These are phyloP conservation scores for Platorchestia sp. DNA, from an alignment of 1,140 invertebrate species.

Conservation along the genomic window DNA sequence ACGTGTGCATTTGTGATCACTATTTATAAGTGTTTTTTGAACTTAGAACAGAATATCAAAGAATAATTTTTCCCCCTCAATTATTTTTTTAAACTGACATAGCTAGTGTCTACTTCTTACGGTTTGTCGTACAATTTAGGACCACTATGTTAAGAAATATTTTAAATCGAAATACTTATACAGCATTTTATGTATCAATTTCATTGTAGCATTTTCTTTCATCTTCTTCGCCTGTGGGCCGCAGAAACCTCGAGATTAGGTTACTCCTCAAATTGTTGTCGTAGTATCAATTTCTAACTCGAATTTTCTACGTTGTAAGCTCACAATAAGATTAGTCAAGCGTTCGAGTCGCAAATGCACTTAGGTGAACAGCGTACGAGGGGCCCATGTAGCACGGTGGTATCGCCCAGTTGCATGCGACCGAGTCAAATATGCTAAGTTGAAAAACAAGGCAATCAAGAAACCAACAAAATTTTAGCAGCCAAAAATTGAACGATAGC, in stretches of 20 bases:
- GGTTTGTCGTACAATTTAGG: too few relatives aligned
- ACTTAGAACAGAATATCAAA: too few relatives aligned
- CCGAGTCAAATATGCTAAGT: neutral
- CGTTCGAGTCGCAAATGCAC: neutral
- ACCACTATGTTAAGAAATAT: too few relatives aligned
- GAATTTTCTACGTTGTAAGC: neutral
- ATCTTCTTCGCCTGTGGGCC: too few relatives aligned
- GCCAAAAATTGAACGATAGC: neutral
- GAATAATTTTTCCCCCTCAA: too few relatives aligned
- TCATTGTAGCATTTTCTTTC: too few relatives aligned
- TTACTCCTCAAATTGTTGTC: neutral
- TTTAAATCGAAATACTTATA: too few relatives aligned
- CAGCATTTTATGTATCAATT: too few relatives aligned
- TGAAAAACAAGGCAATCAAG: neutral
- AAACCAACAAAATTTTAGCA: neutral
- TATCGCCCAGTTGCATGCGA: neutral
- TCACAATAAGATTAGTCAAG: neutral
- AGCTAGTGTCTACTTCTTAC: too few relatives aligned
- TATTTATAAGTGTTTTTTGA: too few relatives aligned
- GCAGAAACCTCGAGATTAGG: neutral
- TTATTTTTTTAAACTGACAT: too few relatives aligned
- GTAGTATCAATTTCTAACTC: neutral
- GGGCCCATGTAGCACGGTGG: neutral
- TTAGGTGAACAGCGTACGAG: neutral
- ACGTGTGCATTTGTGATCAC: too few relatives aligned